Evolutionary conservation across 2,888 invertebrate species (phyloP).

Genomic region (Malthinus seriepunctatus): DNA sequence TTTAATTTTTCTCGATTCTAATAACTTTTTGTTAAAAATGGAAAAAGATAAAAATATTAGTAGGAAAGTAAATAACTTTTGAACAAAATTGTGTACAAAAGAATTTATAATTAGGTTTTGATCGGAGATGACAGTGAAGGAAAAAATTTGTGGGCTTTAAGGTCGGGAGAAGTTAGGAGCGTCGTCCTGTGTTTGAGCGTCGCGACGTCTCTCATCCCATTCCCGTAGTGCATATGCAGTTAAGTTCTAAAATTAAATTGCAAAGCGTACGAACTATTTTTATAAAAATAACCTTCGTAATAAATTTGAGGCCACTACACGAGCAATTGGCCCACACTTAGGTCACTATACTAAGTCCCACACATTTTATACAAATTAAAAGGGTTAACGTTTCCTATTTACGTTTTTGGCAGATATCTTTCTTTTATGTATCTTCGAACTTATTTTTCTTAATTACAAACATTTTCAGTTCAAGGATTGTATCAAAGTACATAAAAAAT

Average conservation of each 20-base stretch:
- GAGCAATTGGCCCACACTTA: constrained; percentile 20
- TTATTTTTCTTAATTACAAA: background rate
- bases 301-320: constrained; percentile 31
- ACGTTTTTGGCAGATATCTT: constrained; percentile 9
- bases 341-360: constrained; percentile 31
- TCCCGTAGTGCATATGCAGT: constrained; percentile 24
- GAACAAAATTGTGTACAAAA: constrained; percentile 13
- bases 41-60: constrained; percentile 21
- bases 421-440: background rate
- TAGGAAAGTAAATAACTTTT: constrained; percentile 11
- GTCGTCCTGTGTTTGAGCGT: constrained; percentile 19
- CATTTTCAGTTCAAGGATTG: constrained; percentile 1
- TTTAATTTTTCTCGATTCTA: no score
- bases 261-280: constrained; percentile 12
- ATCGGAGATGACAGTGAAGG: constrained; percentile 8
- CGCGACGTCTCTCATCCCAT: constrained; percentile 21
- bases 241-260: constrained; percentile 16
- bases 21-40: no score
- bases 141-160: constrained; percentile 19
- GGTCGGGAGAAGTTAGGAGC: constrained; percentile 14
- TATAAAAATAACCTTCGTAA: constrained; percentile 33
- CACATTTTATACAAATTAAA: constrained; percentile 9
- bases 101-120: constrained; percentile 20
- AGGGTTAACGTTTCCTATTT: constrained; percentile 28
- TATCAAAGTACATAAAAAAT: background rate